Evolutionary conservation across 2,113 vertebrate species (phyloP).

Genomic region (Mastomys natalensis): DNA sequence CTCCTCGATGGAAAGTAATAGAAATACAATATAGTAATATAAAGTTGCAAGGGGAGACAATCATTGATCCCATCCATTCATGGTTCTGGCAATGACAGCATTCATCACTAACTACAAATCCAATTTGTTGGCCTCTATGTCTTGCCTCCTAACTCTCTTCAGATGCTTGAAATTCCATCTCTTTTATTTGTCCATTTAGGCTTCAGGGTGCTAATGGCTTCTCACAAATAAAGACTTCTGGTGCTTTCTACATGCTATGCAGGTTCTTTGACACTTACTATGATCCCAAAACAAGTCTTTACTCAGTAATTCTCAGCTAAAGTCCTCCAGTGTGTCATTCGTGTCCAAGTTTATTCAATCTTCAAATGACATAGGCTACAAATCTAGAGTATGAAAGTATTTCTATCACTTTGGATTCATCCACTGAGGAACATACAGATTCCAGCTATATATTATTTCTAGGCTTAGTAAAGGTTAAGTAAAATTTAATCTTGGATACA

Average conservation of each 20-base stretch:
- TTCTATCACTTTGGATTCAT: not conserved
- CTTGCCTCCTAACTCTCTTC: not conserved
- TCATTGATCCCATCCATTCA: not conserved
- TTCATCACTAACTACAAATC: slow-evolving; percentile 4
- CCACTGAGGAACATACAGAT: not conserved
- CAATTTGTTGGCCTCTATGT: not conserved
- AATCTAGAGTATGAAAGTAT: not conserved
- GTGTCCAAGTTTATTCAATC: not conserved
- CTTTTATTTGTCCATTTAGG: not conserved
- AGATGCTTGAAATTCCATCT: not conserved
- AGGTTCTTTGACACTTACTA: not conserved
- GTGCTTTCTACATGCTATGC: not conserved
- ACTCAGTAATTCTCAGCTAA: not conserved
- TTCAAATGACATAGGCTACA: not conserved
- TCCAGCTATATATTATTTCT: not conserved
- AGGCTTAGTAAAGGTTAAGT: not conserved
- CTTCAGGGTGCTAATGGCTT: not conserved
- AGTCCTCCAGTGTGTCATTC: not conserved
- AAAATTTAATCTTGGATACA: not conserved
- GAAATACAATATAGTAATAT: not conserved
- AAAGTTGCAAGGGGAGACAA: not conserved
- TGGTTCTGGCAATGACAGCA: not conserved
- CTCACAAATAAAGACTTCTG: not conserved
- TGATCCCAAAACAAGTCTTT: not conserved
- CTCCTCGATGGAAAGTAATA: not conserved